Base-by-base conservation (phyloP, 2,888 invertebrate species). In the Scaeva pyrastri region DNA sequence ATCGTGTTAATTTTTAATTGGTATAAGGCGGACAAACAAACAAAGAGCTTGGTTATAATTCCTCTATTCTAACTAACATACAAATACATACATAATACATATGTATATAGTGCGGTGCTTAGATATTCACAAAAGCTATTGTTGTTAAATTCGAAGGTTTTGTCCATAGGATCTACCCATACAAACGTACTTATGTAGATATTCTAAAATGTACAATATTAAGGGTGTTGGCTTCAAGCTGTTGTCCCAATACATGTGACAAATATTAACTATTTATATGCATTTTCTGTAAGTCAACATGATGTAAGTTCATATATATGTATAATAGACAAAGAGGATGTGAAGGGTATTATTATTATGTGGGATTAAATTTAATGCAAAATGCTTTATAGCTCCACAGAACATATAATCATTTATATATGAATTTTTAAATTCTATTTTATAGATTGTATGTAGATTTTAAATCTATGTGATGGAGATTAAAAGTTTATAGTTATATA, bases 1-100 rank as follows among this genome's bases (percentile, higher is more conserved):
- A 77, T 83, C 64, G 71, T 52, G 80, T 85, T 68, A 75, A 85
- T 85, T 80, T 80, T 85, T 80, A 80, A 85, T 80, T 72, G 56
- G 39, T 52, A 12, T 50, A 16, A 60, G 26, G 36, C 52, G 71
- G 60, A 72, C 26, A 12, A 8, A 56, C 43, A 43, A 26, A 36
- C 52, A 70, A 72, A 64, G 43, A 64, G 19, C 26, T 64, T 8
- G 31, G 39, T 43, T 60, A 68, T 31, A 31, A 26, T 26, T 72
- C 19, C 60, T 41, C 31, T 31, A 31, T 31, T n/a, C n/a, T n/a
- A n/a, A n/a, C n/a, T n/a, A n/a, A n/a, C n/a, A n/a, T n/a, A n/a
- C n/a, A n/a, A n/a, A n/a, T n/a, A n/a, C n/a, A n/a, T n/a, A n/a
- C n/a, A 31, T 31, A 31, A 7, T 3, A 5, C 1, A 5, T 31